Evolutionary conservation across 2,113 vertebrate species (phyloP).

Genomic region (Callipepla californica): DNA sequence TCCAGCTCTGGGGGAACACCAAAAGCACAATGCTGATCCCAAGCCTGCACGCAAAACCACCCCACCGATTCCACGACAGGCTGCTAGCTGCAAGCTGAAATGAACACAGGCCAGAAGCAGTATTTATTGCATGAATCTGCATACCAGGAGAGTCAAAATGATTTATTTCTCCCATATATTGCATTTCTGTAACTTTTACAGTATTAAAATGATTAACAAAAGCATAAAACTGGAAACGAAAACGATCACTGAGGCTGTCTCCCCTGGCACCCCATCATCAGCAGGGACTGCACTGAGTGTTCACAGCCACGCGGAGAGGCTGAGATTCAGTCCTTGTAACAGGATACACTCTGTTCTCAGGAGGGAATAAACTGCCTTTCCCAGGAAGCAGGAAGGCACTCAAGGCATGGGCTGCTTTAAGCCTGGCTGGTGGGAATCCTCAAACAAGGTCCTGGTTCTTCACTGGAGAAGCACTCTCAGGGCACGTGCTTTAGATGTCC

Average conservation of each 20-base stretch:
- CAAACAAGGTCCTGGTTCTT: constrained; percentile 39
- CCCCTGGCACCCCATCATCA: neutral
- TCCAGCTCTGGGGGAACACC: neutral
- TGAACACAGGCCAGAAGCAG: neutral
- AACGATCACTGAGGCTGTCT: constrained; percentile 18
- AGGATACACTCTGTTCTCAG: neutral
- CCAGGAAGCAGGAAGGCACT: constrained; percentile 61
- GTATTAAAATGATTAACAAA: constrained; percentile 66
- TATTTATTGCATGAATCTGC: constrained; percentile 37
- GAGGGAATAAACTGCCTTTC: constrained; percentile 6
- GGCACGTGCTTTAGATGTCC: constrained; percentile 78
- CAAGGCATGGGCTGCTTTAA: constrained; percentile 43
- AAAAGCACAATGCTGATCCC: neutral
- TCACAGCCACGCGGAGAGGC: neutral
- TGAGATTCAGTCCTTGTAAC: neutral
- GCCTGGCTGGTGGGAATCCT: constrained; percentile 68
- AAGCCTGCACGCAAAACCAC: neutral
- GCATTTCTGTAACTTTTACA: constrained; percentile 20
- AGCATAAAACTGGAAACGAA: constrained; percentile 57
- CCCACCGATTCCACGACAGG: rapidly evolving
- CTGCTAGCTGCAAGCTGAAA: rapidly evolving
- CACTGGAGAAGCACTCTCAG: neutral
- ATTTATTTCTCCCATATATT: constrained; percentile 57
- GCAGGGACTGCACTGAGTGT: neutral
- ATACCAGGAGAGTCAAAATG: neutral